Evolutionary conservation across 2,113 vertebrate genomes (phyloP), one percentile per base, ranked within the genome.

Genomic region (Tautogolabrus adspersus): DNA sequence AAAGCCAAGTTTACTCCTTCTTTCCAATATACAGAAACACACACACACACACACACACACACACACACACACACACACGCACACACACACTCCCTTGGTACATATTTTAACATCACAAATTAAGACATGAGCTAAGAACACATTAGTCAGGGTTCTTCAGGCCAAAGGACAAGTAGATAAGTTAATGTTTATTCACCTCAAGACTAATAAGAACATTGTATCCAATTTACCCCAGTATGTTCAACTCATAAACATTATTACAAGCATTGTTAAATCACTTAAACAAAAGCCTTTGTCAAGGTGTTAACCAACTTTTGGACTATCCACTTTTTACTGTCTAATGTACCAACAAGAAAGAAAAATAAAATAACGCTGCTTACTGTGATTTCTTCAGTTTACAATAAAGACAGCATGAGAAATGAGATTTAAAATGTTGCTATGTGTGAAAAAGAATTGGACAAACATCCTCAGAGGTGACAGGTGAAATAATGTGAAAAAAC

Each of bases 1-100:
- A 59, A 61, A 62, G 12, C 66, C 69, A 65, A 82, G 49, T 55
- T 26, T 10, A 74, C 66, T 72, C 72, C 66, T 57, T 80, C 81
- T 56, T 63, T 10, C 83, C 46, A 30, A 42, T 1, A 56, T 9
- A 44, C 64, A 64, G 11, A 54, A 22, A 52, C 52, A n/a, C 37
- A 30, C 63, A 26, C 26, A 26, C 26, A 26, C 26, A 26, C 26
- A 26, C 26, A 26, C 26, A 26, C 26, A 26, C 26, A 26, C 26
- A 26, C 26, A 26, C 26, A 26, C 26, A 26, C 26, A 26, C 26
- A 26, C 22, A 65, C 60, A 23, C 54, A 44, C 21, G 21, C 26
- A 60, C 12, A 21, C 47, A 11, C 54, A 22, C 26, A 49, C 49
- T 23, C 22, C 0, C 57, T 59, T 26, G 6, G 15, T 52, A 18